These are phyloP conservation scores for Tricholaema leucomelas DNA, from an alignment of 2,113 vertebrate genomes.

Conservation along the genomic window DNA sequence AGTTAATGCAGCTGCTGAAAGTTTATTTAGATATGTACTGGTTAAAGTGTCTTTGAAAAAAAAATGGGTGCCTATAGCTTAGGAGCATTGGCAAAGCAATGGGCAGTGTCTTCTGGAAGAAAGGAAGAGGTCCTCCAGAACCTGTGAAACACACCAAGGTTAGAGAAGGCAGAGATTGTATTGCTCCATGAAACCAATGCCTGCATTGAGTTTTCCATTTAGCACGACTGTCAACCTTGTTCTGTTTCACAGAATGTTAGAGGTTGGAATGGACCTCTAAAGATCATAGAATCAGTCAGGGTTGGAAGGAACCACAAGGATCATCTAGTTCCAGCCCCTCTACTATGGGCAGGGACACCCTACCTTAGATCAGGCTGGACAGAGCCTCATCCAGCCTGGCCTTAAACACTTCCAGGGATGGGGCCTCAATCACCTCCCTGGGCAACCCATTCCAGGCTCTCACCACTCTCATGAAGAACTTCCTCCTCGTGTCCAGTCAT, in stretches of 20 bases:
- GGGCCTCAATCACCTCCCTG: no score
- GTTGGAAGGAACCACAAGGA: no score
- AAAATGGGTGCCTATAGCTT: neutral
- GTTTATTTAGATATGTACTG: neutral
- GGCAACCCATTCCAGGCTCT: no score
- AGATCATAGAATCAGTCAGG: no score
- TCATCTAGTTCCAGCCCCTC: no score
- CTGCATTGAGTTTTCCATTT: neutral
- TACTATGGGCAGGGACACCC: no score
- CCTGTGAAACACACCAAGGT: neutral
- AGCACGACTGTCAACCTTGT: neutral
- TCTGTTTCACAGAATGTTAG: neutral
- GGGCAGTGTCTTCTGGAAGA: neutral
- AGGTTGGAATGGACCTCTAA: no score
- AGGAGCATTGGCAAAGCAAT: accelerated
- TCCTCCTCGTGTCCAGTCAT: no score
- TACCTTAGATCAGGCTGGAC: no score
- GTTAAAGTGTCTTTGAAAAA: neutral
- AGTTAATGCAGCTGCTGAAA: neutral
- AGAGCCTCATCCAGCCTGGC: no score
- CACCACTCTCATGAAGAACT: no score
- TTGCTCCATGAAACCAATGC: neutral
- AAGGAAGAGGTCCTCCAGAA: neutral
- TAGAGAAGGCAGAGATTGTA: neutral
- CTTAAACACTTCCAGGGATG: no score